Evolutionary conservation across 2,797 vertebrate genomes (phyloP).

Genomic region (Dipus sagitta): DNA sequence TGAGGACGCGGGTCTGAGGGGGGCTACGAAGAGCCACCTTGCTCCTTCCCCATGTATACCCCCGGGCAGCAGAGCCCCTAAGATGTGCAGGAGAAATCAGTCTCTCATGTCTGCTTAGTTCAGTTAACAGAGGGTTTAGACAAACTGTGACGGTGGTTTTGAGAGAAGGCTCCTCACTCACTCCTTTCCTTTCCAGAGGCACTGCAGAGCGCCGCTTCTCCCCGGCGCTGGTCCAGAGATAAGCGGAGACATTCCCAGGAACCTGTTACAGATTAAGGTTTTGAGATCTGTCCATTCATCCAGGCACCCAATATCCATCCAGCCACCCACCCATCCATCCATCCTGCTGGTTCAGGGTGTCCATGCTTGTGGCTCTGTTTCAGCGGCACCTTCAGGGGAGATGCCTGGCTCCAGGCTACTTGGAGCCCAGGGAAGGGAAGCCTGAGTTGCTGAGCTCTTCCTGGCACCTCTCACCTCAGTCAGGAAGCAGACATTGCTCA

Average conservation of each 20-base stretch:
- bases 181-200: not conserved
- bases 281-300: not conserved
- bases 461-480: not conserved
- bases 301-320: not conserved
- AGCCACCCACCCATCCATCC: not conserved
- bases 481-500: not conserved
- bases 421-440: rapidly evolving
- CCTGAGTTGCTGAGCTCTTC: not conserved
- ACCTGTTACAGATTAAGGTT: not conserved
- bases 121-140: constrained; percentile 81
- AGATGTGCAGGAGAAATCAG: constrained; percentile 76
- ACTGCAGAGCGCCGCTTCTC: rapidly evolving
- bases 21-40: not conserved
- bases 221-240: rapidly evolving
- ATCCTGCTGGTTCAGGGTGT: not conserved
- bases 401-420: not conserved
- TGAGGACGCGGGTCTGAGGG: constrained; percentile 82
- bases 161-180: not conserved
- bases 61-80: constrained; percentile 78
- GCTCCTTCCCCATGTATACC: constrained; percentile 41
- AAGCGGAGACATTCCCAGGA: not conserved
- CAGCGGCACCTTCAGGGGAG: not conserved
- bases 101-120: constrained; percentile 77
- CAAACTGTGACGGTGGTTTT: constrained; percentile 65
- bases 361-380: not conserved